A percentile compares a stretch with the other conserved stretches of the same genome.
Evolutionary conservation across 2,888 invertebrate genomes (phyloP).

Genomic region (Coelinius sp.): DNA sequence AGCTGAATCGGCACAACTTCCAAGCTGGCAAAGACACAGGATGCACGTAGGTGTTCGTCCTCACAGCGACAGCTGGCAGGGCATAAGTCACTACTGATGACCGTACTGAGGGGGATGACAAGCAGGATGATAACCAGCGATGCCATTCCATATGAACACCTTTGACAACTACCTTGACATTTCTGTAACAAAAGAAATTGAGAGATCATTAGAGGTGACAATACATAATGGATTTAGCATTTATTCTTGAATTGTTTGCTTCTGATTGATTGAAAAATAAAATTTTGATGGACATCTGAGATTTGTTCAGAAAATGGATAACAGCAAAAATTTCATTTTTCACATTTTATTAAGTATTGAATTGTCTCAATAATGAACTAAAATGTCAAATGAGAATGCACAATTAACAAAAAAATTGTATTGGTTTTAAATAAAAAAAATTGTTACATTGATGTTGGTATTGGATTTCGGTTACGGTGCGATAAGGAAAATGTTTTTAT

Average conservation of each 20-base stretch:
- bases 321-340: no score
- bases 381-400: no score
- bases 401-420: no score
- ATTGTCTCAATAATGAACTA: no score
- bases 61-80: constrained; percentile 87
- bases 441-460: no score
- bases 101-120: constrained; percentile 65
- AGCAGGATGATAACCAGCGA: constrained; percentile 60
- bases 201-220: neutral
- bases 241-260: neutral
- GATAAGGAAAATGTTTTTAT: neutral
- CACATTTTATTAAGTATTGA: no score
- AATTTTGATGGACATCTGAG: no score
- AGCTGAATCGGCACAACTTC: constrained; percentile 91
- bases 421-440: no score
- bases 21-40: constrained; percentile 84
- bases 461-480: neutral
- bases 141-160: constrained; percentile 72
- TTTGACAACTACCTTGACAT: constrained; percentile 35
- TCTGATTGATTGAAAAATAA: no score
- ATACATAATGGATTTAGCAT: no score
- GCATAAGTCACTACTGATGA: constrained; percentile 77
- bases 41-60: constrained; percentile 82
- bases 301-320: no score
- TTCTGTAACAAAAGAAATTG: constrained; percentile 29